A percentile compares a stretch with the other conserved stretches of the same genome.
Evolutionary conservation across 2,888 invertebrate genomes (phyloP).

Genomic region (Cylloceria caligata): DNA sequence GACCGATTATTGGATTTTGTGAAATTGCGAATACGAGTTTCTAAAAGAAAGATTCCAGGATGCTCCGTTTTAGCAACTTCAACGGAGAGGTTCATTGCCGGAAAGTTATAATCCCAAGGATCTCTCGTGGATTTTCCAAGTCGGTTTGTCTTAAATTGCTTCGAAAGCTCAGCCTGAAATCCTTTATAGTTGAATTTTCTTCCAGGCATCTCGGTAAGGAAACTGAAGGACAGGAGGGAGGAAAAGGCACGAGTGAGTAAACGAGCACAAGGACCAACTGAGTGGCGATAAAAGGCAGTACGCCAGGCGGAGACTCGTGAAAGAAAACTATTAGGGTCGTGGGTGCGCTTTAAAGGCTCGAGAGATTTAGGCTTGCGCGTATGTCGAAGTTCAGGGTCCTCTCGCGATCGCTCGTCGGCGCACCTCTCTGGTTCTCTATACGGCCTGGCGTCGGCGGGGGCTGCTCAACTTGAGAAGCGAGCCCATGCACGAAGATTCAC

Average conservation of each 20-base stretch:
- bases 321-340: slow-evolving; percentile 24
- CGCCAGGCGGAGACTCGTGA: slow-evolving; percentile 10
- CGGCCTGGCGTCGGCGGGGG: slow-evolving; percentile 63
- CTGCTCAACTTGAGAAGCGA: slow-evolving; percentile 71
- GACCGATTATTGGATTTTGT: slow-evolving; percentile 37
- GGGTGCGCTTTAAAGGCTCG: slow-evolving; percentile 60
- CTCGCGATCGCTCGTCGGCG: slow-evolving; percentile 24
- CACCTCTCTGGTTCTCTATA: slow-evolving; percentile 40
- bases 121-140: slow-evolving; percentile 62
- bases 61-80: slow-evolving; percentile 23
- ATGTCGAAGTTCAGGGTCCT: slow-evolving; percentile 67
- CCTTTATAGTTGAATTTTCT: slow-evolving; percentile 51
- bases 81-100: slow-evolving; percentile 44
- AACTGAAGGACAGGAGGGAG: not conserved
- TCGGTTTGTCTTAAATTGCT: slow-evolving; percentile 67
- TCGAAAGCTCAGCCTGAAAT: slow-evolving; percentile 49
- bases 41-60: slow-evolving; percentile 25
- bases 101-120: slow-evolving; percentile 65
- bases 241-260: slow-evolving; percentile 30
- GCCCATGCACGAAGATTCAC: slow-evolving; percentile 70
- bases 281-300: slow-evolving; percentile 39
- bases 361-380: slow-evolving; percentile 62
- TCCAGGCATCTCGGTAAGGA: slow-evolving; percentile 33
- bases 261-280: slow-evolving; percentile 34
- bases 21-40: slow-evolving; percentile 27